Conservation (phyloP, 2,888 invertebrate species). For the Imbricaverruca yamaguchii region DNA sequence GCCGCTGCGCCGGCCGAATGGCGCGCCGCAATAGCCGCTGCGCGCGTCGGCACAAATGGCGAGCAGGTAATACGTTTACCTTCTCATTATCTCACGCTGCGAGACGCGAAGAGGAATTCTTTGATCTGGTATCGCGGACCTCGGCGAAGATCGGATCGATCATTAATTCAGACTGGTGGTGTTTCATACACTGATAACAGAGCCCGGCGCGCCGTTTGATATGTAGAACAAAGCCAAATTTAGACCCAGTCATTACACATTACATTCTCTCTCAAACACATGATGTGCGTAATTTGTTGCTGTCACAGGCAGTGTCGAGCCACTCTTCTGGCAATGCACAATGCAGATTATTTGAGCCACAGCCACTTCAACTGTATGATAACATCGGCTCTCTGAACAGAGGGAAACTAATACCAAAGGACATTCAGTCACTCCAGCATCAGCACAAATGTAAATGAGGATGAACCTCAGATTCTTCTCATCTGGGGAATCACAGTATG, state of each 20-base stretch:
- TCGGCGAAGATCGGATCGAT: neutral
- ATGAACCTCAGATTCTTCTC: too few species aligned
- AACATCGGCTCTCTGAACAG: neutral
- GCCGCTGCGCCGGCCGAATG: neutral
- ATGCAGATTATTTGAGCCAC: neutral
- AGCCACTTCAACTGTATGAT: neutral
- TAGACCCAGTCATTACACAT: neutral
- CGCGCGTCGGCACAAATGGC: constrained; percentile 5
- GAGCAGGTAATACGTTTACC: constrained; percentile 10
- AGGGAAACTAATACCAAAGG: neutral
- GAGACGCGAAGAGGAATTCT: constrained; percentile 9
- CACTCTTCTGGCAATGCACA: neutral
- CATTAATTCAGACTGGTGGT: constrained; percentile 12
- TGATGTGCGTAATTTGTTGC: neutral
- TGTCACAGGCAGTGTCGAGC: neutral
- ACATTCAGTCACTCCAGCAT: neutral
- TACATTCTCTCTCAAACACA: neutral
- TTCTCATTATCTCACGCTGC: constrained; percentile 19
- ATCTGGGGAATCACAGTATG: too few species aligned
- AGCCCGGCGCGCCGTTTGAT: neutral
- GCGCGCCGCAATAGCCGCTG: neutral
- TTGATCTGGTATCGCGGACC: constrained; percentile 12
- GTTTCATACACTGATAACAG: constrained; percentile 6
- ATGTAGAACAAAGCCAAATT: constrained; percentile 21
- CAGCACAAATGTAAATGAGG: neutral